Percentiles rank a stretch among this genome's conserved stretches.
phyloP scores from a whole-genome alignment of 2,113 vertebrate species.

The Penelope pileata region DNA sequence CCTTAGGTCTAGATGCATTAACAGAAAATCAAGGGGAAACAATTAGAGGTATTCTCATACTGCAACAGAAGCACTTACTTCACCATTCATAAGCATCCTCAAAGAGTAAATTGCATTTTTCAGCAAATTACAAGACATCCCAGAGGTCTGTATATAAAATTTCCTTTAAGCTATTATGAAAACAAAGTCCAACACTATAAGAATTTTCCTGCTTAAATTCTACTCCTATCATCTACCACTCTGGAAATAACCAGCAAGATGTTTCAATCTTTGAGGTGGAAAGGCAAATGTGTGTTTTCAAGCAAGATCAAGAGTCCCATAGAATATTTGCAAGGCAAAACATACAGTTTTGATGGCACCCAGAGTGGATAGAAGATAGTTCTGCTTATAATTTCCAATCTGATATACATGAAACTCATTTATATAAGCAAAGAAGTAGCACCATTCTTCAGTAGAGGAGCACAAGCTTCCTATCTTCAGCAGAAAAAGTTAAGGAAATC shows the following conservation, averaged over 20 bases:
- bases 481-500: neutral
- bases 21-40: constrained; percentile 9
- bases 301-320: neutral
- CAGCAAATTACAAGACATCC: neutral
- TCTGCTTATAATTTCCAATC: neutral
- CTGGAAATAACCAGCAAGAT: neutral
- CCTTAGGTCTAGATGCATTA: constrained; percentile 10
- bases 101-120: neutral
- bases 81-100: neutral
- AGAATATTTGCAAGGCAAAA: neutral
- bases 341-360: neutral
- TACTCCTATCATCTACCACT: neutral
- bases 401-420: neutral
- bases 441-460: neutral
- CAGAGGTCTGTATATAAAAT: neutral
- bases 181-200: neutral
- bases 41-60: neutral
- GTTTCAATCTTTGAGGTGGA: neutral
- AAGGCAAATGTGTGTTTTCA: neutral
- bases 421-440: neutral
- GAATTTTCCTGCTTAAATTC: neutral
- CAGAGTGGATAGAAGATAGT: neutral
- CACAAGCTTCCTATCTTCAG: neutral
- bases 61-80: neutral
- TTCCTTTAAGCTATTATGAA: neutral